phyloP scores from a whole-genome alignment of 2,888 invertebrate species.

The Chrysopilus asiliformis region DNA sequence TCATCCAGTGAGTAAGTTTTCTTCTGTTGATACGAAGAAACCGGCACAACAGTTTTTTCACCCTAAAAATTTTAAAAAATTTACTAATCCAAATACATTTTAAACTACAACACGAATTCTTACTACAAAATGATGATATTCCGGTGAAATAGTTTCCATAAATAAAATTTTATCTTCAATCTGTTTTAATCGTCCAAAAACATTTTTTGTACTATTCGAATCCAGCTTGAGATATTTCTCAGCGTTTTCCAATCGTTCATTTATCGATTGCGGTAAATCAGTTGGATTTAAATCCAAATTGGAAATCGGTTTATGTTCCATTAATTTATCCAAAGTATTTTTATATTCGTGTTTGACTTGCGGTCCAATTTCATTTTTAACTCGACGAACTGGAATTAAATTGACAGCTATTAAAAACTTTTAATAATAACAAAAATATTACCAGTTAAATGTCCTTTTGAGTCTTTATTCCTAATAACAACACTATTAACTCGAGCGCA shows the following conservation, averaged over 20 bases:
- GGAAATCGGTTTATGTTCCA: constrained; percentile 19
- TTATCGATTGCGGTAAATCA: constrained; percentile 37
- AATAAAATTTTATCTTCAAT: constrained; percentile 61
- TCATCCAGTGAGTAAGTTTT: constrained; percentile 6
- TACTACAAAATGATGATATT: constrained; percentile 60
- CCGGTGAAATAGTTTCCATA: constrained; percentile 65
- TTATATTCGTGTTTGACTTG: constrained; percentile 41
- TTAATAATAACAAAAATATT: constrained; percentile 14
- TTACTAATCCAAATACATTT: neutral
- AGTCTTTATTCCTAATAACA: constrained; percentile 54
- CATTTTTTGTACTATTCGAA: constrained; percentile 33
- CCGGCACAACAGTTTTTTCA: neutral
- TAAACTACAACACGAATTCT: constrained; percentile 7
- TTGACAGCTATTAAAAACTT: neutral
- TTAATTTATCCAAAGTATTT: constrained; percentile 37
- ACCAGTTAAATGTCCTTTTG: constrained; percentile 72
- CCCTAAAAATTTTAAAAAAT: neutral
- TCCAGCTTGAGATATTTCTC: constrained; percentile 47
- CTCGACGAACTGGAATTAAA: constrained; percentile 47
- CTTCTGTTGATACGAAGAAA: neutral
- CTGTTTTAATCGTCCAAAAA: constrained; percentile 54
- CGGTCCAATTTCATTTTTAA: constrained; percentile 57
- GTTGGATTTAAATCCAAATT: constrained; percentile 6
- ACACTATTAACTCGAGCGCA: constrained; percentile 69
- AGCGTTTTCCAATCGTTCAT: constrained; percentile 50